Conservation (phyloP, 2,888 invertebrate genomes). For the Ditula angustiorana region DNA sequence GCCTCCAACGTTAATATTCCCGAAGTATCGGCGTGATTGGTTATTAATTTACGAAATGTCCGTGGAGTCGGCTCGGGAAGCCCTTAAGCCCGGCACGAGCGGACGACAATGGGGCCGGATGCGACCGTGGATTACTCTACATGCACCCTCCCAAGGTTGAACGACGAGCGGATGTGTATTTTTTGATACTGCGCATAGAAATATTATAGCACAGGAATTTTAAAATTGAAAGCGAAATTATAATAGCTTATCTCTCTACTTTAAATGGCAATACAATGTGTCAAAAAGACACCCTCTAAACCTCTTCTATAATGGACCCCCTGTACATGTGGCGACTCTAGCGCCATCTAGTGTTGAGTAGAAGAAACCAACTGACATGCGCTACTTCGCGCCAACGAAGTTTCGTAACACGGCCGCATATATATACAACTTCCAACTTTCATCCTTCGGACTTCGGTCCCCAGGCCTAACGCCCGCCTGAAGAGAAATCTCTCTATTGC, state of each 20-base stretch:
- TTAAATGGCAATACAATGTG: neutral
- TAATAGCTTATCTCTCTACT: neutral
- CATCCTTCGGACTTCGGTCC: no score
- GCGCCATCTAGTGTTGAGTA: no score
- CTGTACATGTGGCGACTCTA: no score
- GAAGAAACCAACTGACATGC: no score
- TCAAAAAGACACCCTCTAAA: no score
- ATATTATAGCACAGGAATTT: no score
- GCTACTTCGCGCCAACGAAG: no score
- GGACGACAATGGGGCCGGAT: slow-evolving; percentile 62
- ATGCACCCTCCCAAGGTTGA: slow-evolving; percentile 37
- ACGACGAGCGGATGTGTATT: slow-evolving; percentile 15
- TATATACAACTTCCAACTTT: no score
- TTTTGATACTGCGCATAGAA: neutral
- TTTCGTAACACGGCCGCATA: no score
- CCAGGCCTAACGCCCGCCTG: no score
- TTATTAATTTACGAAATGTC: slow-evolving; percentile 77
- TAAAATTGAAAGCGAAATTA: neutral
- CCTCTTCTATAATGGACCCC: no score
- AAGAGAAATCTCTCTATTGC: no score
- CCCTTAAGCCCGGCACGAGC: slow-evolving; percentile 72
- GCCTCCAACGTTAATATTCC: slow-evolving; percentile 36
- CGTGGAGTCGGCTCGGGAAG: slow-evolving; percentile 59
- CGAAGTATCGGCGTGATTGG: slow-evolving; percentile 56
- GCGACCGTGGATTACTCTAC: slow-evolving; percentile 66